Conservation (phyloP, 2,888 invertebrate species). For the Melipona beecheii region DNA sequence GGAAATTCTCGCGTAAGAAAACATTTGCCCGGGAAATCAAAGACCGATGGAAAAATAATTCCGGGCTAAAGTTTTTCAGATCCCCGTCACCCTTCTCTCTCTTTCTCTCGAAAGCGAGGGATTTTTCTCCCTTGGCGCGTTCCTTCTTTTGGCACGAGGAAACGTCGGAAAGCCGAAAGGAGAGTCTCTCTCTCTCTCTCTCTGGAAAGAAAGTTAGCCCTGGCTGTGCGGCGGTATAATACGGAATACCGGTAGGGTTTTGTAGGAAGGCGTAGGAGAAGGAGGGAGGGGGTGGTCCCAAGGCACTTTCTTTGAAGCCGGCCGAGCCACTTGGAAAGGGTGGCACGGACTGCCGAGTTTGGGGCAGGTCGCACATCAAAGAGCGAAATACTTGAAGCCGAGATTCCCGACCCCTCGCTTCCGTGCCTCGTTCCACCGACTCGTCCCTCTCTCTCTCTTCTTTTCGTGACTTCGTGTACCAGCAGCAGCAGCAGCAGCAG, state of each 20-base stretch:
- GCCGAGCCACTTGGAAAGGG: constrained; percentile 70
- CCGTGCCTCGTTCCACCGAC: constrained; percentile 40
- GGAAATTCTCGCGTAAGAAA: neutral
- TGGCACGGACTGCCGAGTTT: constrained; percentile 75
- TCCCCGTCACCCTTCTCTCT: neutral
- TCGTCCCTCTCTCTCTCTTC: neutral
- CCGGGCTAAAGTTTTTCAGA: constrained; percentile 29
- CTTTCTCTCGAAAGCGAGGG: neutral
- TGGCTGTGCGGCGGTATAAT: constrained; percentile 65
- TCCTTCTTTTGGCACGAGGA: constrained; percentile 41
- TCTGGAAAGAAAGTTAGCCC: constrained; percentile 68
- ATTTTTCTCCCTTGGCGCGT: constrained; percentile 42
- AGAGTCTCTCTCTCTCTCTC: too few relatives aligned
- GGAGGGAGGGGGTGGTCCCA: constrained; percentile 61
- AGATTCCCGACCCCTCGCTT: constrained; percentile 74
- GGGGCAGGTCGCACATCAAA: constrained; percentile 82
- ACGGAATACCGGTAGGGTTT: constrained; percentile 64
- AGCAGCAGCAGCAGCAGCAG: constrained; percentile 6
- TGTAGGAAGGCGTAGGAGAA: constrained; percentile 45
- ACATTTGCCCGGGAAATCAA: neutral
- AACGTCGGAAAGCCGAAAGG: constrained; percentile 45
- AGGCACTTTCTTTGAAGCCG: constrained; percentile 80
- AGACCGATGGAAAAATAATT: constrained; percentile 45
- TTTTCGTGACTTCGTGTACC: neutral
- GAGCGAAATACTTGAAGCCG: constrained; percentile 82